These are phyloP conservation scores for Pegoplata infirma DNA, from an alignment of 2,888 invertebrate species.

Conservation along the genomic window DNA sequence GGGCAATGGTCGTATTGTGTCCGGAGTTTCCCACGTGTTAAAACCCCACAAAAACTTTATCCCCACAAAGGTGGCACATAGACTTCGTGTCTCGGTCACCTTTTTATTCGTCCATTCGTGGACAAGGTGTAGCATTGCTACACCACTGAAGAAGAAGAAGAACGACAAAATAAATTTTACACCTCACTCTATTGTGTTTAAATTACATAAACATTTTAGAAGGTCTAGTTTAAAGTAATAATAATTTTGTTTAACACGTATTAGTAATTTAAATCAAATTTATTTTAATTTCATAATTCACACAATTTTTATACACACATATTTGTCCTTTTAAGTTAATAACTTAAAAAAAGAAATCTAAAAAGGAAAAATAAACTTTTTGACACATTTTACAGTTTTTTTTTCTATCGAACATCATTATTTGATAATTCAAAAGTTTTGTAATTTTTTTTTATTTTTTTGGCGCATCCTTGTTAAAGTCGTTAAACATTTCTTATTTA, in stretches of 20 bases:
- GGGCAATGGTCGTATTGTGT: too few species aligned
- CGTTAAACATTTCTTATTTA: slow-evolving; percentile 16
- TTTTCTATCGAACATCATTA: slow-evolving; percentile 36
- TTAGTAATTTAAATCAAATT: not conserved
- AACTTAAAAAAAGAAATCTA: not conserved
- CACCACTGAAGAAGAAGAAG: too few species aligned
- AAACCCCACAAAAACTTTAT: too few species aligned
- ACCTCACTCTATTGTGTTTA: too few species aligned
- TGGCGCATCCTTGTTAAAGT: slow-evolving; percentile 14
- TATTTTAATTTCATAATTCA: not conserved
- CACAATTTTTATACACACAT: not conserved
- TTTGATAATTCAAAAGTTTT: slow-evolving; percentile 40
- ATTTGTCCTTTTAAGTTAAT: not conserved
- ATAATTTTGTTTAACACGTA: not conserved
- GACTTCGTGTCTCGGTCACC: too few species aligned
- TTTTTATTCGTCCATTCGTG: too few species aligned
- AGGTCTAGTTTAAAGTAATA: not conserved
- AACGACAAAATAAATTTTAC: too few species aligned
- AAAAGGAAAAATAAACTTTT: slow-evolving; percentile 18
- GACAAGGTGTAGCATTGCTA: too few species aligned
- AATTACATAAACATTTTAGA: not conserved
- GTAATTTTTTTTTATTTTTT: not conserved
- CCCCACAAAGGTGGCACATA: too few species aligned
- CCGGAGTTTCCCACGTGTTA: too few species aligned
- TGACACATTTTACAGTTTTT: slow-evolving; percentile 18